Percentiles rank a stretch among this genome's conserved stretches.
These are phyloP conservation scores for Sylvilagus floridanus DNA, from an alignment of 2,797 vertebrate genomes.

Conservation along the genomic window DNA sequence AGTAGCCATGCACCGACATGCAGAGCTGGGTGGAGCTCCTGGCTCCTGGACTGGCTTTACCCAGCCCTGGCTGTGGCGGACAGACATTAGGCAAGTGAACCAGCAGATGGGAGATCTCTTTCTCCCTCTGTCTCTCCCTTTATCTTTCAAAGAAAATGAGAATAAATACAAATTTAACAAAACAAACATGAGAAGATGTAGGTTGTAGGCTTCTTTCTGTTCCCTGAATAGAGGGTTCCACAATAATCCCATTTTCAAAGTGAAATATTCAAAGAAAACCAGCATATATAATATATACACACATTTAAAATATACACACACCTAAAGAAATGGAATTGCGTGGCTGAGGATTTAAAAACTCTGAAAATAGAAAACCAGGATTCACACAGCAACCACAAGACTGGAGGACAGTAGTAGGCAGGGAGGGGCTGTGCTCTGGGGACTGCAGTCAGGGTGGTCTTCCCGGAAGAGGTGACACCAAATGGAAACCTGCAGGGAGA, in stretches of 20 bases:
- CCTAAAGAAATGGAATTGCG: background rate
- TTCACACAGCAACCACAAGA: background rate
- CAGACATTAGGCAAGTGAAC: too few species aligned
- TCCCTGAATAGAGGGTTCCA: background rate
- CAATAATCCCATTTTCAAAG: background rate
- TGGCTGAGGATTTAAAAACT: background rate
- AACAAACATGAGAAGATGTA: too few species aligned
- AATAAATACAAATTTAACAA: too few species aligned
- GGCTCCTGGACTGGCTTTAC: too few species aligned
- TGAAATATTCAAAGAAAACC: background rate
- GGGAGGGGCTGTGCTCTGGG: background rate
- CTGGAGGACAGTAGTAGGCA: background rate
- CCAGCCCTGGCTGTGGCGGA: too few species aligned
- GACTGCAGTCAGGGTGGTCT: background rate
- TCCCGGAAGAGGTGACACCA: background rate
- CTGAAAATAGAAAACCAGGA: background rate
- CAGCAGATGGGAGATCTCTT: too few species aligned
- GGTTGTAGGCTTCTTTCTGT: background rate
- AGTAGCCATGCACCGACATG: too few species aligned
- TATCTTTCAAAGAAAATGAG: too few species aligned
- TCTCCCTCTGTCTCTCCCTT: too few species aligned
- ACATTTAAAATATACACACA: too few species aligned
- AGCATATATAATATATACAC: background rate
- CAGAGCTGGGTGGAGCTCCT: background rate
- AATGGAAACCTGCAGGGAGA: background rate